phyloP scores from a whole-genome alignment of 2,797 vertebrate genomes.

The Pygocentrus nattereri region DNA sequence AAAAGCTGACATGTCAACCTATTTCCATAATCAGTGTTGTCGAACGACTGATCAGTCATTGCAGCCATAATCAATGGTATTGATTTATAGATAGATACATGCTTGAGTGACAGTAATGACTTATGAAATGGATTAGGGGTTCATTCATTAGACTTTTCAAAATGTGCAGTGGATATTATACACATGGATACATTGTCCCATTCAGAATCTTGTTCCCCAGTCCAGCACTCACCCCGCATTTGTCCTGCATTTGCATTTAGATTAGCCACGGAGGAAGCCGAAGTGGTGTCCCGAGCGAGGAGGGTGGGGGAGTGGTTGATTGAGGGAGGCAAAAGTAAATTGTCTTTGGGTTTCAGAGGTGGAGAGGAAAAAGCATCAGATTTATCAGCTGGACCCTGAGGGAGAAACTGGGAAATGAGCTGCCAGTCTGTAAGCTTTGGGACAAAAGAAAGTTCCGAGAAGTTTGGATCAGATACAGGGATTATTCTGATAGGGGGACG shows the following conservation, averaged over 20 bases:
- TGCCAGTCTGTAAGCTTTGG: not conserved
- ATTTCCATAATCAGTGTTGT: no score
- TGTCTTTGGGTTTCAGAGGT: conserved; percentile 50
- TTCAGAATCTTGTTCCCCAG: conserved; percentile 45
- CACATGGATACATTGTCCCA: no score
- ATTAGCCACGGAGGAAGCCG: conserved; percentile 66
- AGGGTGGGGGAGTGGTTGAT: conserved; percentile 57
- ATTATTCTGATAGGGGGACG: not conserved
- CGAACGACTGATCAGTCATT: no score
- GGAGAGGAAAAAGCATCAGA: conserved; percentile 14
- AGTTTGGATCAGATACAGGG: not conserved
- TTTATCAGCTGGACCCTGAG: conserved; percentile 27
- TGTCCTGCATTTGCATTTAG: conserved; percentile 69
- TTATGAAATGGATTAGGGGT: no score
- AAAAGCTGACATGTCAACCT: no score
- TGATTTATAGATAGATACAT: no score
- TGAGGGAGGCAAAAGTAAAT: conserved; percentile 61
- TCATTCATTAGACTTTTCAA: no score
- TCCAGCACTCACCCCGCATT: conserved; percentile 41
- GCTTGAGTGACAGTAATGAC: no score
- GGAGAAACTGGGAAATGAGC: conserved; percentile 15
- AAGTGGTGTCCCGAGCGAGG: conserved; percentile 55
- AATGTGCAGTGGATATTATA: no score
- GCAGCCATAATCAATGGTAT: no score
- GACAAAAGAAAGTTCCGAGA: not conserved